Evolutionary conservation across 2,888 invertebrate species (phyloP), one percentile per base, ranked within the genome.

Genomic region (Auanema freiburgensis): DNA sequence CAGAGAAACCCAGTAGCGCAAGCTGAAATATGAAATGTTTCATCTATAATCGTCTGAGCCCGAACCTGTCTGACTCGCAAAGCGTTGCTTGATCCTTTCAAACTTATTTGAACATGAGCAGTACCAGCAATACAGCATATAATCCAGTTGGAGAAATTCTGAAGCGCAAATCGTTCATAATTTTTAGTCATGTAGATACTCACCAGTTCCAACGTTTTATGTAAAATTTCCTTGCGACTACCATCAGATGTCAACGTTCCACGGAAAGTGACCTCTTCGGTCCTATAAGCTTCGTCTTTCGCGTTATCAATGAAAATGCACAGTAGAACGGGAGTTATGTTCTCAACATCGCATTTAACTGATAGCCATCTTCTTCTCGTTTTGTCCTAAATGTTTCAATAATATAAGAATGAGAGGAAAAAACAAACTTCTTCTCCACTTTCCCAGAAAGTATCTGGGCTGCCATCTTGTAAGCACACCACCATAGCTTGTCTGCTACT

Each of bases 381-480:
- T 63, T 87, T 84, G 85, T 97, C 96, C 83, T 96, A 59, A 24
- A 72, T 44, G 23, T n/a, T n/a, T n/a, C n/a, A n/a, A 56, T 23
- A 40, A 18, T 42, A 42, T 40, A 44, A 6, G 10, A 14, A n/a
- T 14, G 14, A 14, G 1, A 11, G 18, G 6, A 42, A 44, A 43
- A 42, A 90, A 91, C 33, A 93, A 90, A 85, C 96, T 83, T 96
- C 96, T 80, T 96, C 96, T 0, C 94, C 95, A 43, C 94, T 94
- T 86, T 97, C 97, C 97, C 97, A 97, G 86, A 97, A 97, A 0
- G 97, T 97, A 85, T 97, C 97, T 0, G 95, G 94, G 5, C 93
- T 93, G 79, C 91, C 91, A 84, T 97, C 97, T 0, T 90, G 91
- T 16, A 97, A 87, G 72, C 93, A 93, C 1, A 90, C 91, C 3